These are phyloP conservation scores for Drosophila neocordata DNA, from an alignment of 1,140 invertebrate species.

Conservation along the genomic window DNA sequence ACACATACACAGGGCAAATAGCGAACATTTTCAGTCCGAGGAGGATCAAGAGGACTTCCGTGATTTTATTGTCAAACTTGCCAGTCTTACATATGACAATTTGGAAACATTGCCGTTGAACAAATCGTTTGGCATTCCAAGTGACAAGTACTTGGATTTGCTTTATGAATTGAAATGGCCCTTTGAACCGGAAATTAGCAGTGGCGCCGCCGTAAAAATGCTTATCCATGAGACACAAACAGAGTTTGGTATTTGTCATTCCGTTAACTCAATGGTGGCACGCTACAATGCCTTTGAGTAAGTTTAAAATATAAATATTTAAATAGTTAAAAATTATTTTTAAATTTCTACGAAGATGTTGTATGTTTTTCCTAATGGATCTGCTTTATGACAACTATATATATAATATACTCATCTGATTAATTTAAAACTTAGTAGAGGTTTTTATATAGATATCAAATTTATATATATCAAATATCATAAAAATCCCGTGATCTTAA, in stretches of 20 bases:
- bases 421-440: no score
- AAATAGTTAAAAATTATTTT: no score
- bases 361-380: no score
- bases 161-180: conserved; percentile 84
- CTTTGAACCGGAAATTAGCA: conserved; percentile 85
- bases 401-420: no score
- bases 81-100: conserved; percentile 85
- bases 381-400: no score
- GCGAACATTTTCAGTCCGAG: conserved; percentile 71
- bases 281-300: conserved; percentile 86
- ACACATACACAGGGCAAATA: conserved; percentile 33
- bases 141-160: conserved; percentile 84
- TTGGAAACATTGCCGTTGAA: conserved; percentile 84
- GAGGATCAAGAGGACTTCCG: conserved; percentile 83
- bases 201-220: conserved; percentile 84
- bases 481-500: no score
- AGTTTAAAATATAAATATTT: conserved; percentile 74
- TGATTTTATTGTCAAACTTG: conserved; percentile 84
- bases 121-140: conserved; percentile 83
- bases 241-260: conserved; percentile 87
- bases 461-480: no score
- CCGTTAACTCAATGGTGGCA: conserved; percentile 86
- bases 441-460: no score
- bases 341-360: no score
- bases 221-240: conserved; percentile 85